Base-by-base conservation (phyloP, 2,113 vertebrate genomes). In the Tursiops truncatus region DNA sequence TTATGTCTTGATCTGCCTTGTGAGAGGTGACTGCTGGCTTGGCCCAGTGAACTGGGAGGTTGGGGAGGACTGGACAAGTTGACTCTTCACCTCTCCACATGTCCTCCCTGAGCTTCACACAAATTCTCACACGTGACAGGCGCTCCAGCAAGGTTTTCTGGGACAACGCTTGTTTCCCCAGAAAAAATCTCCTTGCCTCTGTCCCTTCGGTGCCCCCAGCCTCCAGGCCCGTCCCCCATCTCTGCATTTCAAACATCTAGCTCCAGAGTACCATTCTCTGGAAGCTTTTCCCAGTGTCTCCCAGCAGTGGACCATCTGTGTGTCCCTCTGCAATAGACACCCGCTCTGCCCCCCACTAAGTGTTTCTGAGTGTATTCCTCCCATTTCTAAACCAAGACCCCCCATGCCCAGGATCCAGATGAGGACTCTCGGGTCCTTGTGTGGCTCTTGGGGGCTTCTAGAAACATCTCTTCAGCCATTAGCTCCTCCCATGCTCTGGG, bases 71-170 rank as follows among this genome's bases (percentile, higher is more conserved):
- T 12, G 8, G 36, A 4, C 13, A 2, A 6, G 4, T 15, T 7
- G 38, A 14, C 5, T 3, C 23, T 0, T n/a, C 25, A 20, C 4
- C 85, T 38, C 6, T 23, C 18, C 6, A 21, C 14, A 21, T 28
- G 8, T 21, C 63, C 44, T 9, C 0, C 50, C 53, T 53, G 26
- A 50, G 28, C 18, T 14, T 15, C 12, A 4, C 0, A 21, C 5
- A 23, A 4, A 8, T 47, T 33, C 28, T 44, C 10, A 2, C 21
- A 9, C 4, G 0, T 0, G 9, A 7, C 14, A n/a, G 38, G 31
- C 25, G n/a, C 28, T 25, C 41, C 10, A 6, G 28, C 10, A 25
- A 77, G 15, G 38, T 60, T 62, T 76, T 12, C 60, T 14, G 50
- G 67, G 60, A 41, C 15, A 21, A 9, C 0, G 0, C 23, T 36